Base-by-base conservation (phyloP, 2,888 invertebrate genomes). In the Zelleria hepariella region DNA sequence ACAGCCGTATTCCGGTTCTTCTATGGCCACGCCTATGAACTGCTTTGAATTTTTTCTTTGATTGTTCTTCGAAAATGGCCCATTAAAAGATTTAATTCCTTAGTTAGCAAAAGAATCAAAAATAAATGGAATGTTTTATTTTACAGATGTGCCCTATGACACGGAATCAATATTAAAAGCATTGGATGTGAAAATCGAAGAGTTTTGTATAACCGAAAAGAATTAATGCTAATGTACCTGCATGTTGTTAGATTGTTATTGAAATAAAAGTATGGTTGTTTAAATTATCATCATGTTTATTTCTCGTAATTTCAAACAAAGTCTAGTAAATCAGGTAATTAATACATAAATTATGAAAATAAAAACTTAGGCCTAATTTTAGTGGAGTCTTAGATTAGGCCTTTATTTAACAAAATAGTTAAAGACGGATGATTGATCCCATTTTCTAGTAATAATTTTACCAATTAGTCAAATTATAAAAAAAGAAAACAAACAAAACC, bases 241-340 rank as follows among this genome's bases (percentile, higher is more conserved):
- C n/a, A n/a, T n/a, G n/a, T n/a, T n/a, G 47, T 57, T 8, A 21
- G 21, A n/a, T 49, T 49, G 49, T 8, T 21, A 20, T 18, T 24
- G 54, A 56, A 55, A 59, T 24, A 59, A 57, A 56, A 54, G 18
- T 54, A 49, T 53, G 61, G 58, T 61, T 60, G 60, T 62, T 67
- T 76, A 68, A 72, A 71, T 82, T 78, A 78, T 86, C 81, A 82
- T 71, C 75, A 32, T 32, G 23, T 87, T 86, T 86, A 86, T 85
- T 86, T 74, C 27, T 80, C 76, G 82, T 77, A 80, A 82, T 75
- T 72, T 80, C 81, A 78, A 80, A 80, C 71, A 75, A 74, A 72
- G 71, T 69, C 65, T 64, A 64, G 59, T 65, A 66, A 68, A 66
- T 66, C 64, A 69, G 7, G 24, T 65, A 63, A 65, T 65, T 67